Percentiles rank a stretch among this genome's conserved stretches.
phyloP scores from a whole-genome alignment of 2,888 invertebrate species.

The Orthosia incerta region DNA sequence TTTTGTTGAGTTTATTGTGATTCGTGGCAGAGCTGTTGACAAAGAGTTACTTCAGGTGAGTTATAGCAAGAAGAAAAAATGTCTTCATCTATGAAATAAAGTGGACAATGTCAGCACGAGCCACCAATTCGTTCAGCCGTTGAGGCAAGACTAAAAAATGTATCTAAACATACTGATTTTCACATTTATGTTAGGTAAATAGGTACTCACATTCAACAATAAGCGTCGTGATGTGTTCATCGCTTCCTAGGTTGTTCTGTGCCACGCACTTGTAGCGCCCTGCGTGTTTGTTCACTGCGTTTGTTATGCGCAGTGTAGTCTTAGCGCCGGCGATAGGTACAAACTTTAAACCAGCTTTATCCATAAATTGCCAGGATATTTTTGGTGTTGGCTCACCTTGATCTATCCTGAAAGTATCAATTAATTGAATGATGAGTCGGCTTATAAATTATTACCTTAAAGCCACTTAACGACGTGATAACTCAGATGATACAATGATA shows the following conservation, averaged over 20 bases:
- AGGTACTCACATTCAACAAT: conserved; percentile 22
- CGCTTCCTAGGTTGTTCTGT: conserved; percentile 28
- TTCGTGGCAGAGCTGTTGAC: conserved; percentile 19
- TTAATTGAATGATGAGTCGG: neutral
- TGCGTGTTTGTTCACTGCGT: conserved; percentile 21
- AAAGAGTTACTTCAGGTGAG: neutral
- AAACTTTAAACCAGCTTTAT: neutral
- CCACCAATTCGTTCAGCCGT: no score
- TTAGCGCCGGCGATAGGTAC: neutral
- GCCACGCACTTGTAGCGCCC: conserved; percentile 54
- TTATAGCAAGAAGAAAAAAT: neutral
- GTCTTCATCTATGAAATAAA: neutral
- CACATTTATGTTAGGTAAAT: neutral
- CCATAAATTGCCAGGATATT: conserved; percentile 47
- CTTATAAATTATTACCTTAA: no score
- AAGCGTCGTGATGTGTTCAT: conserved; percentile 41
- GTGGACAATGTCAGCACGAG: no score
- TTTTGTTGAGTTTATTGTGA: neutral
- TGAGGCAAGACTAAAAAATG: neutral
- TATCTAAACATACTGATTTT: neutral
- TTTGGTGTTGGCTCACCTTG: conserved; percentile 46
- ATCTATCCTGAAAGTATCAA: neutral
- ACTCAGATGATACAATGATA: no score
- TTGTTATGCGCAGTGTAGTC: conserved; percentile 17
- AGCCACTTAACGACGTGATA: no score